Percentiles rank a stretch among this genome's conserved stretches.
Conservation (phyloP, 2,888 invertebrate genomes). For the Schrankia costaestrigalis region DNA sequence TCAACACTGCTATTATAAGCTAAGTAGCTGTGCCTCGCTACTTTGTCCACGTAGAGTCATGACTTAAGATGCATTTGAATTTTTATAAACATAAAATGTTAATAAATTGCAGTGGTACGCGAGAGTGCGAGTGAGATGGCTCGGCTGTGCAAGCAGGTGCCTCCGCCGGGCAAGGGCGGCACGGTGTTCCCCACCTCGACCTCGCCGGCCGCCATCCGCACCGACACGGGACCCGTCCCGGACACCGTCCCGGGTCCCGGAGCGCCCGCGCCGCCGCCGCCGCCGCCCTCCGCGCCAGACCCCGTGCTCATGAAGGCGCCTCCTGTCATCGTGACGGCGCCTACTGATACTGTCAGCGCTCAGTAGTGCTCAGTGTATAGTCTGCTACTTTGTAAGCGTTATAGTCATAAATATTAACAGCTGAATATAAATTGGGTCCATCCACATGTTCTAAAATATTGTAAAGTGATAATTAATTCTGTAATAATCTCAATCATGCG, state of each 20-base stretch:
- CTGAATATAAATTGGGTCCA: no score
- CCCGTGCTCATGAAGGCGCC: background rate
- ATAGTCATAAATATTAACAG: no score
- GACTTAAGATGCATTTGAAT: background rate
- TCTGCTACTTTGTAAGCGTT: no score
- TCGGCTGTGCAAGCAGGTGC: constrained; percentile 55
- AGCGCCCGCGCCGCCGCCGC: background rate
- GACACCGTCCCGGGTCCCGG: background rate
- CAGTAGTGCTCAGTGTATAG: background rate
- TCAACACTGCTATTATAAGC: no score
- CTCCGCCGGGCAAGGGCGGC: constrained; percentile 34
- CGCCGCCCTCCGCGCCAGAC: background rate
- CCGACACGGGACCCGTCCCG: no score
- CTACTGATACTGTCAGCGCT: background rate
- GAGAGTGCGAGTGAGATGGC: constrained; percentile 69
- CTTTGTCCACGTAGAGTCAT: no score
- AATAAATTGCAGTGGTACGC: constrained; percentile 51
- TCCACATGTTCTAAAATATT: no score
- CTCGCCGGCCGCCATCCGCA: constrained; percentile 39
- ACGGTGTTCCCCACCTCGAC: constrained; percentile 47
- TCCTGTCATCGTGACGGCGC: background rate
- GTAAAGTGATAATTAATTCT: no score
- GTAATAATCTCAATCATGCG: no score
- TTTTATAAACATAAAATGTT: background rate
- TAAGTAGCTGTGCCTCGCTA: no score